phyloP scores from a whole-genome alignment of 2,113 vertebrate genomes.

The Regulus satrapa region DNA sequence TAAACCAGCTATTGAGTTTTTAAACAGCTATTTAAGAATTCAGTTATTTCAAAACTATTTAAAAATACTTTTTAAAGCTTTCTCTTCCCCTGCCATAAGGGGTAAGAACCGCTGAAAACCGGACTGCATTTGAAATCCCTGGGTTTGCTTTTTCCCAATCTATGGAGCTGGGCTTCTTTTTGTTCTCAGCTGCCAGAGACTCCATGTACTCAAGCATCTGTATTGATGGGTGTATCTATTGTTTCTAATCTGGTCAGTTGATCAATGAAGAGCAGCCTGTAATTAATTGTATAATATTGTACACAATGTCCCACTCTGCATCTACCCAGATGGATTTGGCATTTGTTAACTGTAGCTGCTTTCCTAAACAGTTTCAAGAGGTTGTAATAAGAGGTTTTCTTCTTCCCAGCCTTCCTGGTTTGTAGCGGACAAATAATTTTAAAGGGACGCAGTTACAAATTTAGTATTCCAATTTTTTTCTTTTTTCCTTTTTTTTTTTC shows the following conservation, averaged over 20 bases:
- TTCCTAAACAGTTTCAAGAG: neutral
- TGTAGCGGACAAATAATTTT: neutral
- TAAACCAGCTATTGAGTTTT: neutral
- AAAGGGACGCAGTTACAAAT: neutral
- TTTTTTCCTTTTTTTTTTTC: neutral
- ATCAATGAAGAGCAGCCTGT: slow-evolving; percentile 19
- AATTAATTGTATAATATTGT: slow-evolving; percentile 32
- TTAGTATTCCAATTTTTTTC: neutral
- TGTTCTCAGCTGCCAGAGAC: neutral
- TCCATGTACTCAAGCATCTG: neutral
- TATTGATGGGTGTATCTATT: neutral
- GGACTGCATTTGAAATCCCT: neutral
- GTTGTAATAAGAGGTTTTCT: neutral
- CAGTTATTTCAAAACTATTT: neutral
- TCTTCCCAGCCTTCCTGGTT: neutral
- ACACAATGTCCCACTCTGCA: neutral
- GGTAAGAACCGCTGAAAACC: neutral
- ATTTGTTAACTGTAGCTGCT: neutral
- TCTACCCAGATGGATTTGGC: neutral
- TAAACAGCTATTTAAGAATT: neutral
- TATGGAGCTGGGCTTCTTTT: neutral
- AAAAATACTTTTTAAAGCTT: neutral
- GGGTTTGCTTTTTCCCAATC: neutral
- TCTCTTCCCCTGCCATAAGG: neutral
- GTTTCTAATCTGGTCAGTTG: slow-evolving; percentile 45